phyloP scores from a whole-genome alignment of 2,113 vertebrate genomes.

The Callionymus lyra region DNA sequence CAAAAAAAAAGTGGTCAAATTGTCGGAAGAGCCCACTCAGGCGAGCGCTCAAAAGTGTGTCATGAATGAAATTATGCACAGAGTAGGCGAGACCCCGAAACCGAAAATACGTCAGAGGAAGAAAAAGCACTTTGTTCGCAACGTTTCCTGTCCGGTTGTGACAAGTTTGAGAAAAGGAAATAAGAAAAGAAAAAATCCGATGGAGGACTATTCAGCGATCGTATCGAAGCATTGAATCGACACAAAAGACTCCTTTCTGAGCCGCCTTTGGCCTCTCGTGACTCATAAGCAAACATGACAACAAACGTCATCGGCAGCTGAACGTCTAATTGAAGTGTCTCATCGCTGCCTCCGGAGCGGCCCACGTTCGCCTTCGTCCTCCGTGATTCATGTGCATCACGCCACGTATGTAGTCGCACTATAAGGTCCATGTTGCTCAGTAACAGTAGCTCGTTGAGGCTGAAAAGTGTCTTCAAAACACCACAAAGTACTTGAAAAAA shows the following conservation, averaged over 20 bases:
- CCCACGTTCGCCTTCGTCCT: conserved; percentile 1
- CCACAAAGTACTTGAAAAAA: too few species aligned
- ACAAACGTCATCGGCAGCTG: background rate
- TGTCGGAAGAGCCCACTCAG: conserved; percentile 7
- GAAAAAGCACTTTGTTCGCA: conserved; percentile 54
- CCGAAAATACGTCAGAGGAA: conserved; percentile 33
- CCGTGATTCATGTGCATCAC: background rate
- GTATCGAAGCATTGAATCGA: conserved; percentile 17
- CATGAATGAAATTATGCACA: conserved; percentile 23
- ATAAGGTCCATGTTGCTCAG: too few species aligned
- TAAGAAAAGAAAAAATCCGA: conserved; percentile 29
- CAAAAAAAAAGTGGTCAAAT: too few species aligned
- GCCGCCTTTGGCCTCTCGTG: conserved; percentile 10
- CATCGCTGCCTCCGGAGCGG: background rate
- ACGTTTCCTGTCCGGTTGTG: conserved; percentile 2
- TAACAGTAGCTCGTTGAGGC: too few species aligned
- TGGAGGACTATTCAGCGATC: conserved; percentile 22
- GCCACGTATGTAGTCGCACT: too few species aligned
- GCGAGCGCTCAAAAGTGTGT: conserved; percentile 31
- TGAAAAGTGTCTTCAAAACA: too few species aligned
- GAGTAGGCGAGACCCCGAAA: conserved; percentile 26
- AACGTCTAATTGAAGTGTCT: conserved; percentile 6
- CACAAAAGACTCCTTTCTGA: conserved; percentile 19
- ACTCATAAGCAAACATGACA: conserved; percentile 20
- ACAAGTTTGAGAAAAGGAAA: conserved; percentile 1